Evolutionary conservation across 2,113 vertebrate species (phyloP).

Genomic region (Chlorodrepanis virens): DNA sequence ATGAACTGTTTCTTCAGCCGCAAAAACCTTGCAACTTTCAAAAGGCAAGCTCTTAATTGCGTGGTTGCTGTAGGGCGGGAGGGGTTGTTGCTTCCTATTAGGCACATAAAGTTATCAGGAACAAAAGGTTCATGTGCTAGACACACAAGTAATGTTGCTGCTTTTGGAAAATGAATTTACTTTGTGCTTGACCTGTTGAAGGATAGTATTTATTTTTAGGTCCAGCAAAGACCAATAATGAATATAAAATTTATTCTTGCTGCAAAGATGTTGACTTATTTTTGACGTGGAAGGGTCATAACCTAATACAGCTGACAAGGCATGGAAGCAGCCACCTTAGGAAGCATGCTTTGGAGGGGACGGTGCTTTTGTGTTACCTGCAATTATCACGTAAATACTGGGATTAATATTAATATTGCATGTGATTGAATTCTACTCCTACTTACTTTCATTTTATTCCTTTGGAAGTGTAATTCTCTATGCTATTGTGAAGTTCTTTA

Average conservation of each 20-base stretch:
- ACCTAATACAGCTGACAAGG: not conserved
- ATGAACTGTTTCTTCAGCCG: slow-evolving; percentile 4
- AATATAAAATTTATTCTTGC: not conserved
- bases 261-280: not conserved
- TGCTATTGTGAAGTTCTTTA: not conserved
- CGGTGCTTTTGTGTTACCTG: not conserved
- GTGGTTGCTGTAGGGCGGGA: not conserved
- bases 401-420: not conserved
- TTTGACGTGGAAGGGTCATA: not conserved
- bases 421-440: not conserved
- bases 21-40: not conserved
- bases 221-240: not conserved
- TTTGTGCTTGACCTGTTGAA: not conserved
- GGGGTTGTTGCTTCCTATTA: not conserved
- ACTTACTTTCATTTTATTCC: not conserved
- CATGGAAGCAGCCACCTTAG: not conserved
- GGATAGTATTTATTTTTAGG: not conserved
- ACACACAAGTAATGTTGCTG: not conserved
- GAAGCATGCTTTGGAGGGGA: not conserved
- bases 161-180: not conserved
- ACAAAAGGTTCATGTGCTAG: not conserved
- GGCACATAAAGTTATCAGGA: not conserved
- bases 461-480: not conserved
- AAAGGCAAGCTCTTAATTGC: not conserved
- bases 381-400: not conserved